These are phyloP conservation scores for Scaptomyza tumidula DNA, from an alignment of 2,888 invertebrate species.

Conservation along the genomic window DNA sequence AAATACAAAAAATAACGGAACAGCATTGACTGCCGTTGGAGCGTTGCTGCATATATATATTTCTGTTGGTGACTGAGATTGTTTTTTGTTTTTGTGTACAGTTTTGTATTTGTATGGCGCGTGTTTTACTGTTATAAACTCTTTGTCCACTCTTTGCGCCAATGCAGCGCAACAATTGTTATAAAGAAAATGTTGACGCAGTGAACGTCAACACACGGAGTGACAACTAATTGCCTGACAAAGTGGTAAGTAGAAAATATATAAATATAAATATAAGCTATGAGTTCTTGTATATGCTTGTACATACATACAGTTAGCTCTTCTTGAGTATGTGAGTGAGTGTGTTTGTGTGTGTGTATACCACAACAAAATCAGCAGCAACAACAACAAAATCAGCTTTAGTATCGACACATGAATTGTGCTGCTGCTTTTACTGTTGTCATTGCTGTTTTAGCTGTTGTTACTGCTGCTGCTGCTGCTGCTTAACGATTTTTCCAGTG, in stretches of 20 bases:
- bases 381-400: slow-evolving; percentile 29
- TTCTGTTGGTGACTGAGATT: slow-evolving; percentile 1
- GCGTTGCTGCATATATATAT: slow-evolving; percentile 32
- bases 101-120: slow-evolving; percentile 26
- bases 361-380: slow-evolving; percentile 27
- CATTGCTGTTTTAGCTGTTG: slow-evolving; percentile 42
- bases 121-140: slow-evolving; percentile 21
- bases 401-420: slow-evolving; percentile 48
- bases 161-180: slow-evolving; percentile 54
- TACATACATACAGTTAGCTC: neutral
- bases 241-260: slow-evolving; percentile 36
- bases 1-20: neutral
- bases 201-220: slow-evolving; percentile 23
- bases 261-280: slow-evolving; percentile 29
- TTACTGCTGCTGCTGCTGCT: slow-evolving; percentile 51
- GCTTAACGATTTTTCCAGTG: slow-evolving; percentile 85
- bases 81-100: slow-evolving; percentile 16
- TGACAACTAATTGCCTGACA: slow-evolving; percentile 23
- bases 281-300: neutral
- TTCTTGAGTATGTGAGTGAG: neutral
- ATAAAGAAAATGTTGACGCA: slow-evolving; percentile 46
- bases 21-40: slow-evolving; percentile 6
- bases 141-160: slow-evolving; percentile 22
- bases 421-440: slow-evolving; percentile 22
- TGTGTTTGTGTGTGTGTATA: slow-evolving; percentile 36